A percentile compares a stretch with the other conserved stretches of the same genome.
Evolutionary conservation across 2,797 vertebrate genomes (phyloP).

Genomic region (Diplodus puntazzo): DNA sequence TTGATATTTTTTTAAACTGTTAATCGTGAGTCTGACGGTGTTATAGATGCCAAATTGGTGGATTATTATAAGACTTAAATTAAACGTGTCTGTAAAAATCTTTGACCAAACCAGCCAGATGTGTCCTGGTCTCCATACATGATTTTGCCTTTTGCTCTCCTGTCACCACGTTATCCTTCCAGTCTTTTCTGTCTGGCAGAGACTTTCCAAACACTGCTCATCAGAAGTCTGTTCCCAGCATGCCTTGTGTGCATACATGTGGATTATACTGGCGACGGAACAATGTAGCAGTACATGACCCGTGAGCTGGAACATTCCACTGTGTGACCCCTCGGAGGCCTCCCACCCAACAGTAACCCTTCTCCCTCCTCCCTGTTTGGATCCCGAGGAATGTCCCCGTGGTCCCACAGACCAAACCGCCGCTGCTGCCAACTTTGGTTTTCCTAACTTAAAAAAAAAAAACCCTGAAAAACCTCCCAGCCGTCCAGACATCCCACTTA

Average conservation of each 20-base stretch:
- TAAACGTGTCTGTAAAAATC: background rate
- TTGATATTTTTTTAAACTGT: background rate
- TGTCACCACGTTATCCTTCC: background rate
- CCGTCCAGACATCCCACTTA: conserved; percentile 57
- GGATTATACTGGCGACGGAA: conserved; percentile 73
- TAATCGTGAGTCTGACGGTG: too few species aligned
- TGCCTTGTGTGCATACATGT: conserved; percentile 77
- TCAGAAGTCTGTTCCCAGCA: conserved; percentile 76
- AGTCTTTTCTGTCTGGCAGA: conserved; percentile 14
- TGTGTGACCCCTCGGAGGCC: conserved; percentile 74
- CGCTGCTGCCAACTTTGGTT: conserved; percentile 44
- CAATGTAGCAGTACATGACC: conserved; percentile 79
- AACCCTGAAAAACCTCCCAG: conserved; percentile 22
- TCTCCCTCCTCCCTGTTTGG: conserved; percentile 54
- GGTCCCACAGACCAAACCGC: conserved; percentile 57
- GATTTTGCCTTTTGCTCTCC: conserved; percentile 17
- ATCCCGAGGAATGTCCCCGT: conserved; percentile 77
- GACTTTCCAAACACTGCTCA: conserved; percentile 60
- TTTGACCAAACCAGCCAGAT: background rate
- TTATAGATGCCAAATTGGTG: background rate
- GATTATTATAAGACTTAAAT: background rate
- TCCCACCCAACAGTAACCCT: conserved; percentile 57
- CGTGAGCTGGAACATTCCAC: conserved; percentile 82
- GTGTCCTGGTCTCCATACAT: background rate
- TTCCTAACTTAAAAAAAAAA: conserved; percentile 33